Evolutionary conservation across 2,113 vertebrate genomes (phyloP), one percentile per base, ranked within the genome.

Genomic region (Sigmodon hispidus): DNA sequence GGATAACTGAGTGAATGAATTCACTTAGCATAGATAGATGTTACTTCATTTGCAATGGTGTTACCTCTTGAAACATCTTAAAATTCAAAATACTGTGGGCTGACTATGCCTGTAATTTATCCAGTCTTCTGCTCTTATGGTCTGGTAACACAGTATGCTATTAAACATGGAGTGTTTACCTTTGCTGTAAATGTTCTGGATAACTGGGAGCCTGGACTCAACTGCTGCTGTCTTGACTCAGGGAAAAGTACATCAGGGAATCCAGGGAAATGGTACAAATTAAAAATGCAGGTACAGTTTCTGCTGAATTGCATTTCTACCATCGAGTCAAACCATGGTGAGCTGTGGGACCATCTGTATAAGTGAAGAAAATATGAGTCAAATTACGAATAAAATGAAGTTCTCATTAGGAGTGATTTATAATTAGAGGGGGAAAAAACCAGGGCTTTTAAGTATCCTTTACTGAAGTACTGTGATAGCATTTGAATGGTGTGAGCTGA

Each of bases 401-500:
- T 97, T 97, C 81, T 52, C 52, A 22, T 15, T 2, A 87, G 55
- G 80, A 48, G n/a, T 97, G 94, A 88, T 87, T 97, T 94, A 34
- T 43, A 94, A 65, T 94, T 89, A 92, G 83, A 52, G 65, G 63
- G 72, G 34, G 40, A 36, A 65, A 65, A 34, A 83, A 17, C 11
- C 9, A 55, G 87, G 88, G 1, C 13, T 87, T 96, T 73, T 50
- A 63, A 40, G 76, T 87, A n/a, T 79, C 3, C 55, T 84, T 92
- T 96, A 93, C 96, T 96, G 95, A 96, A 96, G 96, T 11, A 80
- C 63, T 79, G 22, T 83, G 94, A 84, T 93, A 61, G 94, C 93
- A 79, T 95, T 93, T 92, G n/a, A 45, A 90, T 85, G 61, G 63
- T 89, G 77, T 95, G n/a, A 72, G 70, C 69, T 43, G 70, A 87